Evolutionary conservation across 2,888 invertebrate species (phyloP), one percentile per base, ranked within the genome.

Genomic region (Dione juno): DNA sequence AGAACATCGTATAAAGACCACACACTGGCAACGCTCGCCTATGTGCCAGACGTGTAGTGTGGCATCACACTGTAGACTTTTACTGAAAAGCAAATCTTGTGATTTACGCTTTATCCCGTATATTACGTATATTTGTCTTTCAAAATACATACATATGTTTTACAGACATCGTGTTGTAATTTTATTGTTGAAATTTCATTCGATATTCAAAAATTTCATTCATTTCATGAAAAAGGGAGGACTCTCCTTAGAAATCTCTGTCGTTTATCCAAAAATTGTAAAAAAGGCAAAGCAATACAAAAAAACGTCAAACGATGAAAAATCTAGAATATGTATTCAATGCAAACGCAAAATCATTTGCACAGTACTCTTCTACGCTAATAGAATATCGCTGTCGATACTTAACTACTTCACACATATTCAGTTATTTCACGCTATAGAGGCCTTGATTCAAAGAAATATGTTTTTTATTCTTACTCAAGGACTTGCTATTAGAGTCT

Each of bases 1-100:
- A 52, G 50, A 50, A 16, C 50, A 61, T 10, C 50, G 48, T 50
- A 40, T 63, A 37, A 19, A 64, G 52, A 64, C 64, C 52, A 64
- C 64, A 64, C 64, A 64, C 64, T 16, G 37, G 19, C 48, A 10
- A 14, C 19, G 50, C 35, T n/a, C 11, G 45, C 11, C 45, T 45
- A 61, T 61, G 61, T 61, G 43, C 45, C 61, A 61, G 45, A 45
- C 9, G 35, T 61, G 28, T 45, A 45, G 35, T 45, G 61, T 35
- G n/a, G 35, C 35, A 1, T 28, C 61, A 45, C 35, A 61, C 45
- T 61, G 45, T 45, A 1, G 61, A 61, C 7, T 45, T 61, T 13
- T 61, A 16, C n/a, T n/a, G 8, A 13, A 40, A 57, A 11, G 54
- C n/a, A 16, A n/a, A n/a, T n/a, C n/a, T 54, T n/a, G 2, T 19